These are phyloP conservation scores for Diprion similis DNA, from an alignment of 1,140 invertebrate species.

Conservation along the genomic window DNA sequence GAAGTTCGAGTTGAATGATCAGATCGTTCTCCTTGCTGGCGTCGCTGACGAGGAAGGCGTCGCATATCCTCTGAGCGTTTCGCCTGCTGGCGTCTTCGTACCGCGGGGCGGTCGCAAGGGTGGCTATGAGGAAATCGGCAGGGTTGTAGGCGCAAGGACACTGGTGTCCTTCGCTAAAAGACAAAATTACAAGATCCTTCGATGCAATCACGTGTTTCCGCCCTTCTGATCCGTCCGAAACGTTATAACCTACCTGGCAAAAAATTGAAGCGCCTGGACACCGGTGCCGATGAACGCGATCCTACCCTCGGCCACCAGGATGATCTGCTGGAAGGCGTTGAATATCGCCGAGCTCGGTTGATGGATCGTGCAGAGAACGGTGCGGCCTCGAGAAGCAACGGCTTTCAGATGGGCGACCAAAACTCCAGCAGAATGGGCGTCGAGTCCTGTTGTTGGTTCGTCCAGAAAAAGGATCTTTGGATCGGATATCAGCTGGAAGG, in stretches of 20 bases:
- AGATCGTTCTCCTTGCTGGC: constrained; percentile 77
- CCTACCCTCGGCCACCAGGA: constrained; percentile 88
- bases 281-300: constrained; percentile 86
- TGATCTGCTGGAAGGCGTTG: constrained; percentile 84
- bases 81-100: constrained; percentile 71
- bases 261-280: constrained; percentile 79
- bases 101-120: constrained; percentile 80
- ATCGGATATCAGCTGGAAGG: constrained; percentile 82
- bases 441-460: constrained; percentile 93
- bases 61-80: constrained; percentile 75
- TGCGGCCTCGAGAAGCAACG: constrained; percentile 75
- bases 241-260: constrained; percentile 67
- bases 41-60: constrained; percentile 79
- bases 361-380: constrained; percentile 95
- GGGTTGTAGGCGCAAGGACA: constrained; percentile 89
- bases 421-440: constrained; percentile 91
- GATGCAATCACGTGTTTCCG: no score
- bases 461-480: constrained; percentile 94
- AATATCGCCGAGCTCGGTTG: constrained; percentile 96
- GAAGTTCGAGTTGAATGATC: constrained; percentile 71
- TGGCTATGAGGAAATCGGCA: constrained; percentile 90
- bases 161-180: constrained; percentile 73
- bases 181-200: not conserved
- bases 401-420: constrained; percentile 78
- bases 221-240: not conserved